A percentile compares a stretch with the other conserved stretches of the same genome.
These are phyloP conservation scores for Arctopsyche grandis DNA, from an alignment of 1,140 invertebrate species.

Conservation along the genomic window DNA sequence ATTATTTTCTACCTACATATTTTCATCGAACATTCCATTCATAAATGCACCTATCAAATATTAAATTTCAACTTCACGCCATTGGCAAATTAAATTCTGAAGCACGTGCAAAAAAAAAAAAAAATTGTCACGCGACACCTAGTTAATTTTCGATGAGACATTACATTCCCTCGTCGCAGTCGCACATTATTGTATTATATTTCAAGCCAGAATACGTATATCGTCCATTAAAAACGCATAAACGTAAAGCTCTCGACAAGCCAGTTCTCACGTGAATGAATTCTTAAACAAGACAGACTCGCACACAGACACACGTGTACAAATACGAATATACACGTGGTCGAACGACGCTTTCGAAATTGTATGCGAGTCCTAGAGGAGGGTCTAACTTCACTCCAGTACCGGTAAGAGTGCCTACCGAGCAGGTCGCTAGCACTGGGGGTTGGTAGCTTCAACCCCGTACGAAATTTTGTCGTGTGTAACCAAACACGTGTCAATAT, in stretches of 20 bases:
- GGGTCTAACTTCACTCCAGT: not conserved
- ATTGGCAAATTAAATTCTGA: too few relatives aligned
- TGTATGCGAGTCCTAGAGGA: slow-evolving; percentile 1
- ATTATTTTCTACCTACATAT: too few relatives aligned
- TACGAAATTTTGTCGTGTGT: not conserved
- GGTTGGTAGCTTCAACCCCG: not conserved
- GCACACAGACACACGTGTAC: not conserved
- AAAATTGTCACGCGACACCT: too few relatives aligned
- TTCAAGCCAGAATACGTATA: not conserved
- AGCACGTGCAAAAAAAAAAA: too few relatives aligned
- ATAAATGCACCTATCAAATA: too few relatives aligned
- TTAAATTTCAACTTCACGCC: too few relatives aligned
- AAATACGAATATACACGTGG: not conserved
- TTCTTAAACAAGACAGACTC: not conserved
- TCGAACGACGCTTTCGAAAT: not conserved
- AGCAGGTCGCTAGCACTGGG: not conserved
- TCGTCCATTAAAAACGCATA: slow-evolving; percentile 20
- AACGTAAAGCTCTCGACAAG: slow-evolving; percentile 14
- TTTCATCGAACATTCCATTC: too few relatives aligned
- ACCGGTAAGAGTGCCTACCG: not conserved
- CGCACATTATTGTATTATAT: not conserved
- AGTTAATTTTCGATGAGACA: not conserved
- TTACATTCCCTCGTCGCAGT: not conserved
- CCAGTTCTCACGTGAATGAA: slow-evolving; percentile 23
- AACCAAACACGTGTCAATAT: slow-evolving; percentile 5